These are phyloP conservation scores for Xestobium rufovillosum DNA, from an alignment of 2,888 invertebrate genomes.

Conservation along the genomic window DNA sequence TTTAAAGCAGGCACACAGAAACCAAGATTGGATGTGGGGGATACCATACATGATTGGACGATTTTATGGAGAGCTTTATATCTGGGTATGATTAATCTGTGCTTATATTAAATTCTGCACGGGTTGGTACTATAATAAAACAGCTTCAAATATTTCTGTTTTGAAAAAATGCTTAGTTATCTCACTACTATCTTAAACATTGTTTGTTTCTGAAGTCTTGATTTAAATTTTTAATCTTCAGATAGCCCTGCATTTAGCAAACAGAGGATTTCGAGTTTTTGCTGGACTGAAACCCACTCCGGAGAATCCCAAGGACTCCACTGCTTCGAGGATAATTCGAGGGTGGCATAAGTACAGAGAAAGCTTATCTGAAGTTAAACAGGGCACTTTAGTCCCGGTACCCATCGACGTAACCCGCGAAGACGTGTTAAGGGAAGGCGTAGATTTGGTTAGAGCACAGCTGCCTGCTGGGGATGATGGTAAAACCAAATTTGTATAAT, in stretches of 20 bases:
- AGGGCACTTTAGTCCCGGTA: constrained; percentile 54
- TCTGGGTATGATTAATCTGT: no score
- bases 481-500: constrained; percentile 32
- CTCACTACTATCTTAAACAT: no score
- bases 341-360: constrained; percentile 43
- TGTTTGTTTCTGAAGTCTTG: no score
- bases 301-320: constrained; percentile 54
- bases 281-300: constrained; percentile 56
- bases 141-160: no score
- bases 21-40: no score
- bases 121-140: no score
- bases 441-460: constrained; percentile 69
- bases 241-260: constrained; percentile 64
- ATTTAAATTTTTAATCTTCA: constrained; percentile 30
- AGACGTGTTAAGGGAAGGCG: constrained; percentile 71
- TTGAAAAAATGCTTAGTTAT: no score
- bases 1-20: no score
- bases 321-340: constrained; percentile 51
- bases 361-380: constrained; percentile 30
- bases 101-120: no score
- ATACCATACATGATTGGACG: no score
- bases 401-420: constrained; percentile 74
- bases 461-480: constrained; percentile 78
- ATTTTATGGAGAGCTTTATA: no score
- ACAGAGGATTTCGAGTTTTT: constrained; percentile 69